Evolutionary conservation across 2,797 vertebrate genomes (phyloP).

Genomic region (Tachyglossus aculeatus): DNA sequence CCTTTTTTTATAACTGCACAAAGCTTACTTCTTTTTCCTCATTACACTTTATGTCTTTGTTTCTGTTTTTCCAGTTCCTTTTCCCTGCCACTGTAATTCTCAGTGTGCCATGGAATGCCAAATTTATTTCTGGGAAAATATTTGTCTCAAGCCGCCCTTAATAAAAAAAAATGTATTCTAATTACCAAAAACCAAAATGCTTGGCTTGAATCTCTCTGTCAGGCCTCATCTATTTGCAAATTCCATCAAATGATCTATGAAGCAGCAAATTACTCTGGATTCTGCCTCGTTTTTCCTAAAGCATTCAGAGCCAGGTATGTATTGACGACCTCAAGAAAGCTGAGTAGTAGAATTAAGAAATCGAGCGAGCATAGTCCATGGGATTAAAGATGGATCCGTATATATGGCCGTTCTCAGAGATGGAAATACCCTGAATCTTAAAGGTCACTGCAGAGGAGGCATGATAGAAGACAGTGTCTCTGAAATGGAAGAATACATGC

Average conservation of each 20-base stretch:
- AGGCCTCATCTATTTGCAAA: constrained; percentile 25
- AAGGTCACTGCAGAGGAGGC: too few relatives aligned
- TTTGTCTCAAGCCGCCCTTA: constrained; percentile 39
- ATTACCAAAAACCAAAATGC: constrained; percentile 41
- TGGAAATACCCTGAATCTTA: too few relatives aligned
- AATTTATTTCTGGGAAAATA: constrained; percentile 52
- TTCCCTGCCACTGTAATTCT: constrained; percentile 44
- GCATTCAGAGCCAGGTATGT: not conserved
- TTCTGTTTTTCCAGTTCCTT: constrained; percentile 34
- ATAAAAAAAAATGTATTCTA: constrained; percentile 55
- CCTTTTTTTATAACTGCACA: constrained; percentile 20
- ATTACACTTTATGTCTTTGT: constrained; percentile 55
- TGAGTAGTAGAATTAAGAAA: not conserved
- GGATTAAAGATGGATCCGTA: too few relatives aligned
- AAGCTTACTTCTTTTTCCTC: constrained; percentile 16
- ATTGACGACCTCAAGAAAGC: not conserved
- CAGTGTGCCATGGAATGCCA: constrained; percentile 34
- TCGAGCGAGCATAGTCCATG: not conserved
- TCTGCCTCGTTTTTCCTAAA: constrained; percentile 3
- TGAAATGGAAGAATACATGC: too few relatives aligned
- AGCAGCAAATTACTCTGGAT: constrained; percentile 46
- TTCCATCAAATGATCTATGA: constrained; percentile 39
- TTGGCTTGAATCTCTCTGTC: constrained; percentile 29
- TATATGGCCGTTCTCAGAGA: too few relatives aligned
- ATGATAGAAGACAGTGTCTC: too few relatives aligned